A percentile compares a stretch with the other conserved stretches of the same genome.
Evolutionary conservation across 2,797 vertebrate genomes (phyloP).

Genomic region (Gymnoscopelus microlampas): DNA sequence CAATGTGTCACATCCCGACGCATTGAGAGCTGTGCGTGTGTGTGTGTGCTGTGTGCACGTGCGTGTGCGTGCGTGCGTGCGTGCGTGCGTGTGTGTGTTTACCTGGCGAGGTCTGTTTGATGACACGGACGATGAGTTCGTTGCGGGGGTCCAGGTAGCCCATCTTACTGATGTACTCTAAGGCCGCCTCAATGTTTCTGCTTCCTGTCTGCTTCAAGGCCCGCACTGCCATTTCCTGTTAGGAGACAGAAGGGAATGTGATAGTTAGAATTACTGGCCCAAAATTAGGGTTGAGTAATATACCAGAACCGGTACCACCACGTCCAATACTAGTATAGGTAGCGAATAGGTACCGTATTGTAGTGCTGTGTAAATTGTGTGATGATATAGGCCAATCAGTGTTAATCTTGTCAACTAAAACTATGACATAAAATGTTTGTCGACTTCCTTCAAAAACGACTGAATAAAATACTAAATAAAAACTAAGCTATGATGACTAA

Average conservation of each 20-base stretch:
- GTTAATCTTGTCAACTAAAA: too few species aligned
- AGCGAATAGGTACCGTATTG: too few species aligned
- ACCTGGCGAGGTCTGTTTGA: constrained; percentile 98
- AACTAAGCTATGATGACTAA: too few species aligned
- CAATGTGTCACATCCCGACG: too few species aligned
- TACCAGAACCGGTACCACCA: too few species aligned
- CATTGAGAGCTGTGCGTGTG: background rate
- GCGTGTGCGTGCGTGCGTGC: background rate
- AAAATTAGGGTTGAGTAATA: too few species aligned
- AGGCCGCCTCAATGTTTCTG: constrained; percentile 94
- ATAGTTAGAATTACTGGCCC: background rate
- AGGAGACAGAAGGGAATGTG: background rate
- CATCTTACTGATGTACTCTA: constrained; percentile 99
- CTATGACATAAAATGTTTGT: too few species aligned
- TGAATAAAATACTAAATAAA: too few species aligned
- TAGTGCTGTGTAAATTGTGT: too few species aligned
- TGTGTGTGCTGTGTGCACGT: background rate
- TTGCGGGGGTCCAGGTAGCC: constrained; percentile 96
- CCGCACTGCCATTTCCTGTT: constrained; percentile 95
- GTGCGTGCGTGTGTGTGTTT: background rate
- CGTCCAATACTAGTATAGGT: too few species aligned
- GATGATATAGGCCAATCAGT: too few species aligned
- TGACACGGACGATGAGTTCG: constrained; percentile 96
- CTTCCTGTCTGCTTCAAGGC: constrained; percentile 98
- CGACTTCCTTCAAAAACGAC: too few species aligned